Evolutionary conservation across 2,888 invertebrate genomes (phyloP), one percentile per base, ranked within the genome.

Genomic region (Ecliptopera silaceata): DNA sequence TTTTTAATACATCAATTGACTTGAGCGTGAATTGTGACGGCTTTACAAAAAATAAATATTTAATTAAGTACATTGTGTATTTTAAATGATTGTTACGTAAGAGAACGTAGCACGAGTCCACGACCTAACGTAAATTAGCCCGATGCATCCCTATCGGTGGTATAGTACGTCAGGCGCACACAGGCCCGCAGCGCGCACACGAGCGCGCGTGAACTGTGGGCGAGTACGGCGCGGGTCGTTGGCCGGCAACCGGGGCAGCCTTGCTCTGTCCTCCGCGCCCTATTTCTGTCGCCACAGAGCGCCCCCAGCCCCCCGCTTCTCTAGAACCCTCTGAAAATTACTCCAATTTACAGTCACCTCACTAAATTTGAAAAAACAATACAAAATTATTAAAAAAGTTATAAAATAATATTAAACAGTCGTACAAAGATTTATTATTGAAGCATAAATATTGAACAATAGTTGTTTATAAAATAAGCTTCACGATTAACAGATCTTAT

Each of bases 201-300:
- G 20, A 8, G 34, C 52, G 20, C 42, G 52, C 59, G 50, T 59
- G 54, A 59, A 59, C 58, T 59, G 58, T 63, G 63, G 61, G 65
- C 54, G 54, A 59, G 31, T 61, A 61, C 70, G 63, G 58, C 65
- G 64, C 80, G 80, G 91, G 89, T 90, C 89, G 86, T 77, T 83
- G 90, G 74, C 86, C 90, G 80, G 64, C 78, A 91, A 88, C 87
- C 84, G 72, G 91, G 88, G 87, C 91, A 90, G 90, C 91, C 91
- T 91, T 91, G 90, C 88, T 87, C 86, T 85, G 90, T 89, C 91
- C 90, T 90, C 90, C 81, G 88, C 84, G 90, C 86, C 89, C 90
- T 90, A 91, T 91, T 90, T 91, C 88, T 89, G 88, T 87, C 87
- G 82, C 88, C 84, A 81, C 85, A 77, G 77, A 71, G 70, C 71